These are phyloP conservation scores for Hypselothyrea guttata DNA, from an alignment of 2,888 invertebrate genomes.

Conservation along the genomic window DNA sequence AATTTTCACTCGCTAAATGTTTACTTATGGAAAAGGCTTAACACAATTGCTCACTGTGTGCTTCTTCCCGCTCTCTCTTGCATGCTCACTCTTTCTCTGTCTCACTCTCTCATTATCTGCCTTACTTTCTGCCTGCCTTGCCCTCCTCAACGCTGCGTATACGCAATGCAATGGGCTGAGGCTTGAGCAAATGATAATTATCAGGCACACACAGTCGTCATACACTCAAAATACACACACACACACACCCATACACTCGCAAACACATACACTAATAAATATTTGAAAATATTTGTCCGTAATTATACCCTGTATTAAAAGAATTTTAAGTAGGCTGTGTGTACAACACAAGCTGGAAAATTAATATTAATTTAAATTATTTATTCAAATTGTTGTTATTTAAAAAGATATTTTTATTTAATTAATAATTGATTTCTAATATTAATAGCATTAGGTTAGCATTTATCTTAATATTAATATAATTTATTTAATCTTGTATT, in stretches of 20 bases:
- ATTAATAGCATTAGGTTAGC: no score
- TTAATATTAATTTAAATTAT: no score
- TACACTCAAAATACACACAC: slow-evolving; percentile 13
- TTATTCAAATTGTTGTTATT: no score
- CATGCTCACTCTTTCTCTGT: neutral
- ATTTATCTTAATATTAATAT: no score
- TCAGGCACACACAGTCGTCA: slow-evolving; percentile 47
- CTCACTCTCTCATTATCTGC: neutral
- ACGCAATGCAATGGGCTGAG: slow-evolving; percentile 16
- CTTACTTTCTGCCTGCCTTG: neutral
- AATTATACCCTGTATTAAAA: slow-evolving; percentile 32
- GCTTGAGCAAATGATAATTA: slow-evolving; percentile 66
- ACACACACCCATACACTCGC: slow-evolving; percentile 17
- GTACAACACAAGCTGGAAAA: no score
- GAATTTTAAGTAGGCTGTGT: no score
- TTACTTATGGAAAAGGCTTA: slow-evolving; percentile 56
- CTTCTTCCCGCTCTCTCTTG: neutral
- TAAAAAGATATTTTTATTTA: no score
- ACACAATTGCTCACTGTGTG: slow-evolving; percentile 28
- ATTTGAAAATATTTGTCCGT: slow-evolving; percentile 56
- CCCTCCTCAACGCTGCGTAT: slow-evolving; percentile 1
- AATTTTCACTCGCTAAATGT: slow-evolving; percentile 61
- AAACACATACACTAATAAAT: slow-evolving; percentile 33
- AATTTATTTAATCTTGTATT: no score
- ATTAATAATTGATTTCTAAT: no score